These are phyloP conservation scores for Formica selysi DNA, from an alignment of 1,140 invertebrate species.

Conservation along the genomic window DNA sequence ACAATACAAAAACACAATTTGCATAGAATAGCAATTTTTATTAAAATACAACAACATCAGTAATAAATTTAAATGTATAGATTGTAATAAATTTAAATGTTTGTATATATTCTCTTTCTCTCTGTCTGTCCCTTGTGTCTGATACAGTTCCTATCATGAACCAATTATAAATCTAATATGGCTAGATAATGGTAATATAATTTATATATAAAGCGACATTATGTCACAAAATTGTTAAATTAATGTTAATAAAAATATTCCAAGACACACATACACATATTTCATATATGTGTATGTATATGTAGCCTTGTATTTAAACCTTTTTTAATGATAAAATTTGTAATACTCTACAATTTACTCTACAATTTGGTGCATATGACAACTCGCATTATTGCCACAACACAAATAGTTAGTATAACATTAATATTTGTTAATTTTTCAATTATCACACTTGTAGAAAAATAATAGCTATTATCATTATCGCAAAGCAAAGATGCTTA, in stretches of 20 bases:
- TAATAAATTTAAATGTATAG: conserved; percentile 73
- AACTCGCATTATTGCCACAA: conserved; percentile 4
- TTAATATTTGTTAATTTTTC: conserved; percentile 56
- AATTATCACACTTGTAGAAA: conserved; percentile 39
- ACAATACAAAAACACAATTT: conserved; percentile 80
- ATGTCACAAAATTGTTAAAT: conserved; percentile 55
- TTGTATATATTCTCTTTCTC: conserved; percentile 54
- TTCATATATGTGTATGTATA: conserved; percentile 1
- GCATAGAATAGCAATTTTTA: conserved; percentile 84
- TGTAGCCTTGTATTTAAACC: not conserved
- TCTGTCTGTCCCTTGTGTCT: conserved; percentile 72
- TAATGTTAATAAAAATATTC: conserved; percentile 65
- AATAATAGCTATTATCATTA: conserved; percentile 55
- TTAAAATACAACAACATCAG: conserved; percentile 85
- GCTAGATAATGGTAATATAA: conserved; percentile 28
- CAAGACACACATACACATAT: conserved; percentile 45
- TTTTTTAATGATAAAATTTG: conserved; percentile 41
- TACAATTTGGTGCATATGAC: conserved; percentile 44
- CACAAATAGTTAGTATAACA: conserved; percentile 50
- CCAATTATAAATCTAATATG: conserved; percentile 18
- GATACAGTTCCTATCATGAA: conserved; percentile 78
- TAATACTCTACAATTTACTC: conserved; percentile 65
- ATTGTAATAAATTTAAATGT: conserved; percentile 63
- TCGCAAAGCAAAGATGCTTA: conserved; percentile 46
- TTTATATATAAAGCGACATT: conserved; percentile 27